Percentiles rank a stretch among this genome's conserved stretches.
Conservation (phyloP, 2,113 vertebrate genomes). For the Seriola quinqueradiata region DNA sequence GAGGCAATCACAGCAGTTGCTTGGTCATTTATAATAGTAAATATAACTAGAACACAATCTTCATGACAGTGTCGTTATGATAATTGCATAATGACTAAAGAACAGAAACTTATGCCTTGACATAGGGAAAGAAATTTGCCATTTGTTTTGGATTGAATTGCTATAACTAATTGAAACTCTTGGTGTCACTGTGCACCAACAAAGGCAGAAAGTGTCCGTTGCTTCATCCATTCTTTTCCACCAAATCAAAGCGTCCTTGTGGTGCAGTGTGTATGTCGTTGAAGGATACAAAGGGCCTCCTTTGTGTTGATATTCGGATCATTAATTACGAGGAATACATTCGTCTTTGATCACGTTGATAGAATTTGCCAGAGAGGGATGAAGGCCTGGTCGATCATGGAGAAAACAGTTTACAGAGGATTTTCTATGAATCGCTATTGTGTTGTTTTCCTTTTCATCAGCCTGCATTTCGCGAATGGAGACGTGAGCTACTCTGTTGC, state of each 20-base stretch:
- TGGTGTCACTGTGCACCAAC: slow-evolving; percentile 67
- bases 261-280: not conserved
- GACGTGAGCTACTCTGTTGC: slow-evolving; percentile 76
- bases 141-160: not conserved
- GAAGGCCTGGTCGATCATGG: not conserved
- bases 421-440: not conserved
- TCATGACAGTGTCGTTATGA: not conserved
- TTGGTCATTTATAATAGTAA: not conserved
- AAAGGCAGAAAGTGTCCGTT: not conserved
- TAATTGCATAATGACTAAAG: not conserved
- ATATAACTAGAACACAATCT: not conserved
- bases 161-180: slow-evolving; percentile 41
- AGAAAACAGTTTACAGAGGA: not conserved
- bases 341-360: not conserved
- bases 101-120: not conserved
- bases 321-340: not conserved
- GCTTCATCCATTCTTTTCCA: slow-evolving; percentile 11
- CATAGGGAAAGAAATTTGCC: not conserved
- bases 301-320: not conserved
- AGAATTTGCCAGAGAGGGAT: fast-evolving
- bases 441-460: slow-evolving; percentile 28
- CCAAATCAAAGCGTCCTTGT: slow-evolving; percentile 23
- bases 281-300: not conserved
- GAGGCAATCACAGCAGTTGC: not conserved
- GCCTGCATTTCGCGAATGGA: slow-evolving; percentile 43